Evolutionary conservation across 2,888 invertebrate genomes (phyloP).

Genomic region (Notodonta dromedarius): DNA sequence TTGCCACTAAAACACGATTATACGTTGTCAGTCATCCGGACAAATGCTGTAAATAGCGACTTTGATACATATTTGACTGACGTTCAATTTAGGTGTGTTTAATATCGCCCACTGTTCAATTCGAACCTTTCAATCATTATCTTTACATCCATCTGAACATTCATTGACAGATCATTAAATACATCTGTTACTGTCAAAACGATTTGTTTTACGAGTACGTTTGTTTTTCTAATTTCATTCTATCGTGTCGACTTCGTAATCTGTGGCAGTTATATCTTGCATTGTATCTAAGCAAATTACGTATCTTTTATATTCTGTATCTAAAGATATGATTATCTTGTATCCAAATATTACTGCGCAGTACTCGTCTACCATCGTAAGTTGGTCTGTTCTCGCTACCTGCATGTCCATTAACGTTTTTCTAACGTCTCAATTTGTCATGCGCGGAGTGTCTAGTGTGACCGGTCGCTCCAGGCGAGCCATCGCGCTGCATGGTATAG

Average conservation of each 20-base stretch:
- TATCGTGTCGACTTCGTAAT: conserved; percentile 37
- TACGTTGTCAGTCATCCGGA: conserved; percentile 56
- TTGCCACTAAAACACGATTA: conserved; percentile 57
- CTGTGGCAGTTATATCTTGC: conserved; percentile 37
- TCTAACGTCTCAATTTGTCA: conserved; percentile 27
- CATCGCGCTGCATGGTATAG: conserved; percentile 44
- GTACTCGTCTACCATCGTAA: conserved; percentile 35
- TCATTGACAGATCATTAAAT: conserved; percentile 40
- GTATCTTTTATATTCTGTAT: conserved; percentile 49
- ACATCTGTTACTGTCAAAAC: conserved; percentile 33
- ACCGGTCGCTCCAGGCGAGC: conserved; percentile 28
- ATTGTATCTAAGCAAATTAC: conserved; percentile 51
- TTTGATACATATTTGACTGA: conserved; percentile 56
- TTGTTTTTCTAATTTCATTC: conserved; percentile 29
- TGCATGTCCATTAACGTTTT: conserved; percentile 14
- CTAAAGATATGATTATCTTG: conserved; percentile 38
- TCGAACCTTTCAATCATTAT: conserved; percentile 41
- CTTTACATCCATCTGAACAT: conserved; percentile 35
- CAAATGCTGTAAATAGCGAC: conserved; percentile 45
- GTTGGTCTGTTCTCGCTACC: conserved; percentile 22
- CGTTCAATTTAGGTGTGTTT: conserved; percentile 51
- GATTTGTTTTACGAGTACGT: conserved; percentile 22
- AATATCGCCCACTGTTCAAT: conserved; percentile 50
- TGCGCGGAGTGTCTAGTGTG: conserved; percentile 23
- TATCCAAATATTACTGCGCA: conserved; percentile 55